Base-by-base conservation (phyloP, 2,888 invertebrate species). In the Enchytraeus crypticus region DNA sequence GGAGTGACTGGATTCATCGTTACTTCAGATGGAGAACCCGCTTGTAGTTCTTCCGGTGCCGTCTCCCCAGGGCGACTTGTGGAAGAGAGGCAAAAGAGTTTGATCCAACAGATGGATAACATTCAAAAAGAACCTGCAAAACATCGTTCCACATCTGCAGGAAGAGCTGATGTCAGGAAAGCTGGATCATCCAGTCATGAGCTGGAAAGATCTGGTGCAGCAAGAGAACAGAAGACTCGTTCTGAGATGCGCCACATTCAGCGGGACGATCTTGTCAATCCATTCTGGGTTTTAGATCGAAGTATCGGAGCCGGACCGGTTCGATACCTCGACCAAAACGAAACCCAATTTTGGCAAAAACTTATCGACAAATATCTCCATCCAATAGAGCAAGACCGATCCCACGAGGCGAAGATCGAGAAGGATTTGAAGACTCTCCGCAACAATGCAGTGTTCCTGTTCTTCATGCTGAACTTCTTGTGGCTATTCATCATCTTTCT, bases 401-500 rank as follows among this genome's bases (percentile, higher is more conserved):
- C 87, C 59, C 69, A 73, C 33, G 66, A 72, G 53, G 68, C 63
- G 23, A 72, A 72, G 57, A 70, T 75, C 29, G 69, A 70, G 49
- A 62, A 63, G 0, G 73, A 75, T 56, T 66, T 75, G 46, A 72
- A 69, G 60, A 70, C 73, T 4, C 64, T 75, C 68, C 60, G 75
- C 32, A 74, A 75, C 64, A 74, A 74, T 59, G 70, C 73, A 1
- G 72, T 72, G 51, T 74, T 75, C 64, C 71, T 73, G 11, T 96
- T 97, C 85, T 91, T 97, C 85, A 97, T 98, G 95, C 82, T 92
- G 81, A 98, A 98, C 84, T 92, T 96, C 72, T 87, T 98, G 75
- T 98, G 97, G 86, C 95, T 97, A 75, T 86, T 98, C 81, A 92
- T 96, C 83, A 95, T 98, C 73, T 92, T 97, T 83, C 88, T 98